These are phyloP conservation scores for Pseudochirops corinnae DNA, from an alignment of 2,797 vertebrate genomes.

Conservation along the genomic window DNA sequence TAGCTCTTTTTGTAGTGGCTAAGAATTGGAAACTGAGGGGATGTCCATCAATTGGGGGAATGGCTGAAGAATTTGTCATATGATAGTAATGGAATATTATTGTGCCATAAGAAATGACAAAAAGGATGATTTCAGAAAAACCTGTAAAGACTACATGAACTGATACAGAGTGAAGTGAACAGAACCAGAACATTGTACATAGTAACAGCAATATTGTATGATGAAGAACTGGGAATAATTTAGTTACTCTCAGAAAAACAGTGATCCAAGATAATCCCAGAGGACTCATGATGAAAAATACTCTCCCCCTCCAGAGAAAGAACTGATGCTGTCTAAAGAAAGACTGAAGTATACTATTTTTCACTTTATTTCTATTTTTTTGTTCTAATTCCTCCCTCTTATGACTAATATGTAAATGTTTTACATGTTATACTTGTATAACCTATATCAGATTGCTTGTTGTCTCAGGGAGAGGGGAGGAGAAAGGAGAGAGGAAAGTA, in stretches of 20 bases:
- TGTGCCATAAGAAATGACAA: background rate
- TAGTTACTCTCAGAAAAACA: background rate
- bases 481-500: too few relatives aligned
- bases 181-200: background rate
- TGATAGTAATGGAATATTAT: background rate
- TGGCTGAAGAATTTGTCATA: background rate
- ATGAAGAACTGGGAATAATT: background rate
- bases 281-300: background rate
- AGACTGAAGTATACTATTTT: background rate
- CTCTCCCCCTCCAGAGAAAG: background rate
- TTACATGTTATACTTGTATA: background rate
- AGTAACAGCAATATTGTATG: background rate
- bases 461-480: background rate
- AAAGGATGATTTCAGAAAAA: background rate
- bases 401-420: background rate
- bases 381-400: background rate
- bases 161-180: background rate
- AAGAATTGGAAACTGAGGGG: background rate
- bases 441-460: background rate
- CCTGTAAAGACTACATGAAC: background rate
- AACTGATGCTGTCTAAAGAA: background rate
- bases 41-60: background rate
- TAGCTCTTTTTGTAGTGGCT: background rate
- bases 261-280: background rate
- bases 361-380: background rate